Evolutionary conservation across 2,113 vertebrate genomes (phyloP), one percentile per base, ranked within the genome.

Genomic region (Lamprologus callipterus): DNA sequence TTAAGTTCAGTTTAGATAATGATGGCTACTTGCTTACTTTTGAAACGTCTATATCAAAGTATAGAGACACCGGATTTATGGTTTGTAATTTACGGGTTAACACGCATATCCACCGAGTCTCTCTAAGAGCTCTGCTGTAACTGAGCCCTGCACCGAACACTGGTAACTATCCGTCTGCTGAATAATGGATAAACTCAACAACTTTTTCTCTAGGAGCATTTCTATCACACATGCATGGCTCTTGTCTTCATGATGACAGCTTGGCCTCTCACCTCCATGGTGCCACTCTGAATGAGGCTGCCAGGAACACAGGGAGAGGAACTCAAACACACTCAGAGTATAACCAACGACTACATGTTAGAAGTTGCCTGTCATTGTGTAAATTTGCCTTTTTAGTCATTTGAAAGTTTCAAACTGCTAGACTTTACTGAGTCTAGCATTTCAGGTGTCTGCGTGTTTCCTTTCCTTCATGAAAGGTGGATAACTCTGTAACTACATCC

Each of bases 171-270:
- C 86, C 19, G 10, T 92, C 80, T 81, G 86, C 91, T 95, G 82
- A 95, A 95, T 95, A 93, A 96, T 95, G 80, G 80, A 93, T 92
- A 45, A 86, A 89, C 63, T 68, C 84, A 40, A 55, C 81, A 92
- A 88, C 83, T 85, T 91, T 92, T 92, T 91, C 89, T 84, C 85
- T 83, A 78, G 49, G 49, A 89, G 91, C 81, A 4, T 85, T 87
- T 92, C 84, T 92, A 49, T 49, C 78, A 86, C n/a, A 45, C 83
- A 86, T 91, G 90, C 86, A 84, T 85, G 89, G 82, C 17, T 87
- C 80, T 86, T 55, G 83, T 85, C 88, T 87, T 68, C 49, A 57
- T 17, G 26, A 78, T 88, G 91, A 92, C 90, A 91, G 89, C 87
- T 80, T 81, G 91, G 49, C 86, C 90, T 87, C 70, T 83, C 16